Evolutionary conservation across 2,797 vertebrate genomes (phyloP), one percentile per base, ranked within the genome.

Genomic region (Scarus forsteni): DNA sequence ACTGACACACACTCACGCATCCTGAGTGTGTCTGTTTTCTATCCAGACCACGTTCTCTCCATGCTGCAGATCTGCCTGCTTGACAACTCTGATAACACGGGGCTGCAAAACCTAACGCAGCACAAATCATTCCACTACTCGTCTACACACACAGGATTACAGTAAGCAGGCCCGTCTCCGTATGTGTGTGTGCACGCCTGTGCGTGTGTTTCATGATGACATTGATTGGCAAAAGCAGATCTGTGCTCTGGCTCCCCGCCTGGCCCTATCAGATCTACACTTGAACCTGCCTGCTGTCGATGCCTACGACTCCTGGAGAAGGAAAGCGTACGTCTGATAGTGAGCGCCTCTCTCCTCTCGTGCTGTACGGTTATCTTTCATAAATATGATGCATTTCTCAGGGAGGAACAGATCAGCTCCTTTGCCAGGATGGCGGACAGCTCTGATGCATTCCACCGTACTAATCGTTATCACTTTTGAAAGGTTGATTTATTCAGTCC

Each of bases 41-140:
- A 87, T 68, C 65, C 86, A 40, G 62, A 36, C 79, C 87, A 87
- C 85, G 79, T 88, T 80, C 67, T 80, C 74, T 27, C 69, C 53
- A 57, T 63, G 72, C 79, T 84, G 86, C 88, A 89, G 85, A 91
- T 91, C 77, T 75, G 63, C 75, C 73, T 69, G 74, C 77, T 86
- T 88, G 87, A 89, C 85, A 88, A 82, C 77, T 85, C 80, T 83
- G 80, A 90, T 88, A 90, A 89, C 65, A 49, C 69, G 13, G 13
- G 66, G 60, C 86, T 80, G 70, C 69, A 85, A 81, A 88, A 85
- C 79, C 79, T 48, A 34, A 62, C 85, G 77, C 77, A 73, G 78
- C 75, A 83, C 74, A 73, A 80, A 87, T 87, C 70, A 76, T 81
- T 75, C 75, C 84, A 65, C 74, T 54, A 44, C 75, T 74, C 66